Evolutionary conservation across 37 sponge, comb jelly and placozoan species (phyloP).

Genomic region (Beroe ovata): DNA sequence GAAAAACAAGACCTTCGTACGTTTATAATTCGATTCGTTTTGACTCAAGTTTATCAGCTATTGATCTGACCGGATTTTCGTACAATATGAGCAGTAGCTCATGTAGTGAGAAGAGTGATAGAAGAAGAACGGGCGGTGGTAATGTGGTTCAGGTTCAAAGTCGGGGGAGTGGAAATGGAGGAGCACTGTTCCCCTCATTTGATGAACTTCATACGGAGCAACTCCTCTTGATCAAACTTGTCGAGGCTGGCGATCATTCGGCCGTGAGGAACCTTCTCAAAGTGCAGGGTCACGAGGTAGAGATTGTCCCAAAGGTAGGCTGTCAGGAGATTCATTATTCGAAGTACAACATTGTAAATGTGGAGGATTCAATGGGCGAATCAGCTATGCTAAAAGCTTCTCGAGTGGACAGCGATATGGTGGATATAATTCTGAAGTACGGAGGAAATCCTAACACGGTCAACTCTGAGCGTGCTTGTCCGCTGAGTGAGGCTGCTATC

Average conservation of each 20-base stretch:
- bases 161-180: background rate
- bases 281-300: background rate
- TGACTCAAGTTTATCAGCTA: too few relatives aligned
- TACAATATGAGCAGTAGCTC: too few relatives aligned
- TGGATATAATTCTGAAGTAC: conserved; percentile 25
- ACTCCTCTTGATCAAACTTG: background rate
- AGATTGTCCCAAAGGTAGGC: background rate
- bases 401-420: conserved; percentile 4
- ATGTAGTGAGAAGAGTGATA: too few relatives aligned
- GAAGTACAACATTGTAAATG: background rate
- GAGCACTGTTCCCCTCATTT: background rate
- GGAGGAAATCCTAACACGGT: conserved; percentile 8
- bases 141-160: too few relatives aligned
- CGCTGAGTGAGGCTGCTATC: background rate
- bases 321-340: conserved; percentile 21
- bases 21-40: too few relatives aligned
- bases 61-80: too few relatives aligned
- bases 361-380: background rate
- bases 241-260: background rate
- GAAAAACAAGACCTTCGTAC: too few relatives aligned
- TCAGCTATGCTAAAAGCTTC: background rate
- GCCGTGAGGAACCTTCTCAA: background rate
- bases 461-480: background rate
- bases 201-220: background rate
- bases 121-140: too few relatives aligned